phyloP scores from a whole-genome alignment of 2,797 vertebrate genomes.

The Denticeps clupeoides region DNA sequence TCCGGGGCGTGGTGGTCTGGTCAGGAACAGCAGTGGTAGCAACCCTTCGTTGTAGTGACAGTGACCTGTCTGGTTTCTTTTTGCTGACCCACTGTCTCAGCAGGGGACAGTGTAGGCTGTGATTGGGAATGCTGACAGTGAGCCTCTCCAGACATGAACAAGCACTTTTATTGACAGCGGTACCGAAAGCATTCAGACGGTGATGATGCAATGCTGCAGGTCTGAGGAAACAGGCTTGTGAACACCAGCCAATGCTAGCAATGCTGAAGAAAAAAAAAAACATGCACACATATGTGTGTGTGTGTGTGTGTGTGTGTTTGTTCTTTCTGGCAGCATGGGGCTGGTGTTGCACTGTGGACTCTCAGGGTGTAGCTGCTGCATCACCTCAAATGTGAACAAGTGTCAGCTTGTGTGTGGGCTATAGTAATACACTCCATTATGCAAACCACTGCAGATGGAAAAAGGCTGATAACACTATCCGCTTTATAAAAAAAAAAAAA shows the following conservation, averaged over 20 bases:
- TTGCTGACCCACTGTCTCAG: slow-evolving; percentile 52
- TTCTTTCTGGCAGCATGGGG: slow-evolving; percentile 14
- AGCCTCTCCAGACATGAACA: slow-evolving; percentile 41
- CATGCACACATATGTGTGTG: no score
- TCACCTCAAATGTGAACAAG: slow-evolving; percentile 1
- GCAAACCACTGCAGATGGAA: not conserved
- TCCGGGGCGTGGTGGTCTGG: slow-evolving; percentile 27
- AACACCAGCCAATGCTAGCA: slow-evolving; percentile 8
- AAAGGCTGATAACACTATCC: not conserved
- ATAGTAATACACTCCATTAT: not conserved
- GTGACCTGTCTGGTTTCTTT: slow-evolving; percentile 45
- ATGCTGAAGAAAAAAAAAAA: slow-evolving; percentile 24
- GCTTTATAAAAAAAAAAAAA: not conserved
- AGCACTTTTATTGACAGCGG: slow-evolving; percentile 30
- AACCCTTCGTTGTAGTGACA: slow-evolving; percentile 37
- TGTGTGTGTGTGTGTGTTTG: not conserved
- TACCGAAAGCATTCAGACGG: slow-evolving; percentile 50
- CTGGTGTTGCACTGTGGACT: slow-evolving; percentile 11
- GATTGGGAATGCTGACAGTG: slow-evolving; percentile 37
- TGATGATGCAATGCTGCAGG: slow-evolving; percentile 48
- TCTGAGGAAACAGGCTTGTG: slow-evolving; percentile 7
- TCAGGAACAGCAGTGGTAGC: slow-evolving; percentile 8
- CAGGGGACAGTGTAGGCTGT: slow-evolving; percentile 48
- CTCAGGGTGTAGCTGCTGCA: slow-evolving; percentile 12
- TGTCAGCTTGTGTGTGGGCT: not conserved